Conservation (phyloP, 1,140 invertebrate genomes). For the Aphis gossypii region DNA sequence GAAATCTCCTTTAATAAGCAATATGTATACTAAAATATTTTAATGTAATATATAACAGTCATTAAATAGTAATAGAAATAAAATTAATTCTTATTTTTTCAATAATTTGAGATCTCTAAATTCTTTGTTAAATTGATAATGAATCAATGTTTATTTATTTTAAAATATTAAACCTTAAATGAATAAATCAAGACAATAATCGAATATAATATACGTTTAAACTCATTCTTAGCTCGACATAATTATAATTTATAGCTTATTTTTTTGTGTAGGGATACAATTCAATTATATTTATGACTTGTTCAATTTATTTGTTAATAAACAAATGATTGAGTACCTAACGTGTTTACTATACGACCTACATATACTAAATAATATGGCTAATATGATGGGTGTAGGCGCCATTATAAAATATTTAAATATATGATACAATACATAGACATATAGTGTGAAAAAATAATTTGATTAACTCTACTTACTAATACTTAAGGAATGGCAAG, state of each 20-base stretch:
- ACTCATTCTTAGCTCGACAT: background rate
- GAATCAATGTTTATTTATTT: background rate
- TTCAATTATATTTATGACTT: slow-evolving; percentile 8
- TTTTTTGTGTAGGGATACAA: background rate
- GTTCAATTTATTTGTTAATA: slow-evolving; percentile 24
- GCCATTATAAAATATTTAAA: background rate
- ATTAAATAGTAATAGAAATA: background rate
- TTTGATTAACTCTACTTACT: background rate
- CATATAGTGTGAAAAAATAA: background rate
- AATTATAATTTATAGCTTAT: background rate
- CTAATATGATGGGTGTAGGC: background rate
- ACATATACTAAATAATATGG: background rate
- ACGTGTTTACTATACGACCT: background rate
- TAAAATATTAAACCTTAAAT: background rate
- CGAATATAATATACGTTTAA: slow-evolving; percentile 4
- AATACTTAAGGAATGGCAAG: background rate
- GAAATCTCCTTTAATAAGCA: background rate
- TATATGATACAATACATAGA: background rate
- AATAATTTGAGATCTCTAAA: background rate
- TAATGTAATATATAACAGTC: background rate
- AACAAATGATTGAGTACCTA: slow-evolving; percentile 37
- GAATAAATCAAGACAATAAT: background rate
- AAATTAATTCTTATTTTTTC: background rate
- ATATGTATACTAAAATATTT: background rate
- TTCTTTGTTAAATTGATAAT: background rate